A percentile compares a stretch with the other conserved stretches of the same genome.
phyloP scores from a whole-genome alignment of 2,888 invertebrate genomes.

The Drosophila ustulata region DNA sequence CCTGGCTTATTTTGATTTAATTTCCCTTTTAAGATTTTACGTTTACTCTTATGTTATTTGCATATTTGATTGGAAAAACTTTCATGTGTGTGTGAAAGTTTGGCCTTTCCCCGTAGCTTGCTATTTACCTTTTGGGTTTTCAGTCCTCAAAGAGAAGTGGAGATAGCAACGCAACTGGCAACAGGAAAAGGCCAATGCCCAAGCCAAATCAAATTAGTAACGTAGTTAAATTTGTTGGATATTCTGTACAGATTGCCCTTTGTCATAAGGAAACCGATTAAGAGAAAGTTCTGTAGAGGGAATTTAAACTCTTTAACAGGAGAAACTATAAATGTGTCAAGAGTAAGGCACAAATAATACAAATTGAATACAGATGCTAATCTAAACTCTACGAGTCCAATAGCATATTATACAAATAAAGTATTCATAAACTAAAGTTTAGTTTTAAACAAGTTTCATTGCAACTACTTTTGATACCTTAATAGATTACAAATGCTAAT shows the following conservation, averaged over 20 bases:
- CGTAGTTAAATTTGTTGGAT: conserved; percentile 63
- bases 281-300: neutral
- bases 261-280: conserved; percentile 17
- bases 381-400: no score
- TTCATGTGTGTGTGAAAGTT: conserved; percentile 3
- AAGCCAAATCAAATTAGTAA: conserved; percentile 71
- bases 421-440: neutral
- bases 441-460: neutral
- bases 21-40: conserved; percentile 65
- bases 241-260: conserved; percentile 57
- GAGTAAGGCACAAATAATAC: neutral
- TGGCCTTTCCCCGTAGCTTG: conserved; percentile 21
- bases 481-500: neutral
- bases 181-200: conserved; percentile 4
- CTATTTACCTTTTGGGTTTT: conserved; percentile 20
- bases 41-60: conserved; percentile 58
- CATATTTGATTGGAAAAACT: conserved; percentile 75
- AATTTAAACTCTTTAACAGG: neutral
- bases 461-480: neutral
- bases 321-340: neutral
- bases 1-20: conserved; percentile 76
- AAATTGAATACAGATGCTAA: neutral
- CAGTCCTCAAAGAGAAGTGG: neutral
- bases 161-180: neutral
- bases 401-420: no score